A percentile compares a stretch with the other conserved stretches of the same genome.
Evolutionary conservation across 2,113 vertebrate species (phyloP).

Genomic region (Sylvia atricapilla): DNA sequence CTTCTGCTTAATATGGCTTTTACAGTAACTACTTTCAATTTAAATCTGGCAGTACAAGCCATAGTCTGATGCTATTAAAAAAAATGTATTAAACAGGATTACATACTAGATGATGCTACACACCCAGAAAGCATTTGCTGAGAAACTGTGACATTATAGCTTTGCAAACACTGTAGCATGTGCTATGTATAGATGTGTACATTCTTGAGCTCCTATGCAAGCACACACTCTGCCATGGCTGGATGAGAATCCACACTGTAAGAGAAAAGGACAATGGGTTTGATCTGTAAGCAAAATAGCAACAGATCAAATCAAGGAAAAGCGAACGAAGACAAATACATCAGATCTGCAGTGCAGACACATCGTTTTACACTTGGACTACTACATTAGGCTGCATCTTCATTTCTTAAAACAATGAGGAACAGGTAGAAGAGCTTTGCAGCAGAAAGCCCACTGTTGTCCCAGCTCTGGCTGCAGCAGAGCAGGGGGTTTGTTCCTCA

Average conservation of each 20-base stretch:
- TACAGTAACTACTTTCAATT: not conserved
- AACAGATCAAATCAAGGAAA: not conserved
- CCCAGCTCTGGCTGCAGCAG: not conserved
- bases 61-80: not conserved
- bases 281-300: not conserved
- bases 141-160: not conserved
- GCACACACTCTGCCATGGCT: not conserved
- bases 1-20: not conserved
- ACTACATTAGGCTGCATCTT: not conserved
- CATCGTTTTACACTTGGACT: not conserved
- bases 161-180: not conserved
- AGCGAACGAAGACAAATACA: not conserved
- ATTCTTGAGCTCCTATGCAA: not conserved
- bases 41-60: not conserved
- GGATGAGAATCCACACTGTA: not conserved
- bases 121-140: not conserved
- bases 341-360: not conserved
- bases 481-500: rapidly evolving
- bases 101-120: not conserved
- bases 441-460: rapidly evolving
- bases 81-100: not conserved
- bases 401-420: not conserved
- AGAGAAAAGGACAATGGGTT: not conserved
- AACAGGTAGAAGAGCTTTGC: not conserved
- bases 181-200: not conserved